Evolutionary conservation across 1,140 invertebrate genomes (phyloP), one percentile per base, ranked within the genome.

Genomic region (Zaprionus nigranus): DNA sequence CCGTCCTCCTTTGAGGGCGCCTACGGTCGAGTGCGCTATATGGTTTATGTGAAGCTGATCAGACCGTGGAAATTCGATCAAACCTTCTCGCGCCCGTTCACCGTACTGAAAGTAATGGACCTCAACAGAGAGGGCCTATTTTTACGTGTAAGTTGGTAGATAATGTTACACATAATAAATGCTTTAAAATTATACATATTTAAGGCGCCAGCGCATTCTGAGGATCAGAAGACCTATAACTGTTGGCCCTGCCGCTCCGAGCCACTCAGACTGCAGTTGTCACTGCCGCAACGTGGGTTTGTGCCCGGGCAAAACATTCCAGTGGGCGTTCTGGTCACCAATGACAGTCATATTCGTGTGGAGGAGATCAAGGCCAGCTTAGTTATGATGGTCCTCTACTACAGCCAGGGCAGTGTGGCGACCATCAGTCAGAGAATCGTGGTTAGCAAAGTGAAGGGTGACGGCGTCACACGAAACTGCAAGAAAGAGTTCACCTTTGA

Each of bases 61-160:
- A 94, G 96, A 34, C 96, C 96, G 28, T 97, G 96, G 96, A 95
- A 95, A 59, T 95, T 95, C 77, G 96, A 97, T 93, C 94, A 96
- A 74, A 95, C 95, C 75, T 94, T 94, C 53, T 96, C 96, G 92
- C 94, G 93, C 67, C 94, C 94, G 3, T 96, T 97, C 78, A 96
- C 95, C 15, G 95, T 97, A 9, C 93, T 96, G 7, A 94, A 95
- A 76, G 94, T 95, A 6, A 94, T 96, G 69, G 95, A 97, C 93
- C 94, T 97, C 13, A 97, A 97, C 91, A 92, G 93, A 68, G 94
- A 94, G 15, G 65, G 70, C 0, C 60, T 75, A n/a, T 65, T 79
- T 46, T 54, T 92, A 20, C 79, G 72, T 43, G 91, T 92, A 75
- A 78, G 82, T 61, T 60, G 1, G 26, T 51, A 20, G 20, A 2